A percentile compares a stretch with the other conserved stretches of the same genome.
phyloP scores from a whole-genome alignment of 2,797 vertebrate species.

The Carduelis carduelis region DNA sequence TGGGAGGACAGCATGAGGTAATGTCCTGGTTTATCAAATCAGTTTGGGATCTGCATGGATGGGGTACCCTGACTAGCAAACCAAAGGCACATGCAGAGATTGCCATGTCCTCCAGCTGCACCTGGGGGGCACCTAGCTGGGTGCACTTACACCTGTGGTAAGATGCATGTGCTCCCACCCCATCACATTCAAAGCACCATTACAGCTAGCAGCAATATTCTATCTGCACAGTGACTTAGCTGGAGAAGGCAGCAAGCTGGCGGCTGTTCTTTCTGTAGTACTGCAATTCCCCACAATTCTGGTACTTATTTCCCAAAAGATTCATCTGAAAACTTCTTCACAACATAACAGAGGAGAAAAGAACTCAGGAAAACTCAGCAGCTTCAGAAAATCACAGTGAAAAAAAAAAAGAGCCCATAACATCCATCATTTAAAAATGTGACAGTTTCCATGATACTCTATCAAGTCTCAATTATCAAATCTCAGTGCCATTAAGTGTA shows the following conservation, averaged over 20 bases:
- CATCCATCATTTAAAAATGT: neutral
- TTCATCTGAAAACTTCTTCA: neutral
- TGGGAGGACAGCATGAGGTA: neutral
- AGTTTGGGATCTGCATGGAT: neutral
- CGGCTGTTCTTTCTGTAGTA: neutral
- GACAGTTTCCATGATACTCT: neutral
- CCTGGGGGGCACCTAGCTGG: neutral
- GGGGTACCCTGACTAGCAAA: neutral
- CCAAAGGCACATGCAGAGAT: neutral
- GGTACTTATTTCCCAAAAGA: neutral
- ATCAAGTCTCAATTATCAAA: neutral
- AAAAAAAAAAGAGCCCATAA: neutral
- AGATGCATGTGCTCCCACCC: neutral
- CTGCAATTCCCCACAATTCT: neutral
- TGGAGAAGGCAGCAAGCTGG: neutral
- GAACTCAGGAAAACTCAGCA: neutral
- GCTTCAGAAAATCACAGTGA: neutral
- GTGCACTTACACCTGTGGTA: neutral
- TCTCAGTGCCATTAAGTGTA: neutral
- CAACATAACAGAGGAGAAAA: neutral
- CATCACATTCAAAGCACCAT: neutral
- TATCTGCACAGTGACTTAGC: neutral
- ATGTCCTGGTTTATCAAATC: neutral
- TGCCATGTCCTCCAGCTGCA: neutral
- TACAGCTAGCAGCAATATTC: neutral